A percentile compares a stretch with the other conserved stretches of the same genome.
Evolutionary conservation across 2,888 invertebrate species (phyloP).

Genomic region (Sepioteuthis lessoniana): DNA sequence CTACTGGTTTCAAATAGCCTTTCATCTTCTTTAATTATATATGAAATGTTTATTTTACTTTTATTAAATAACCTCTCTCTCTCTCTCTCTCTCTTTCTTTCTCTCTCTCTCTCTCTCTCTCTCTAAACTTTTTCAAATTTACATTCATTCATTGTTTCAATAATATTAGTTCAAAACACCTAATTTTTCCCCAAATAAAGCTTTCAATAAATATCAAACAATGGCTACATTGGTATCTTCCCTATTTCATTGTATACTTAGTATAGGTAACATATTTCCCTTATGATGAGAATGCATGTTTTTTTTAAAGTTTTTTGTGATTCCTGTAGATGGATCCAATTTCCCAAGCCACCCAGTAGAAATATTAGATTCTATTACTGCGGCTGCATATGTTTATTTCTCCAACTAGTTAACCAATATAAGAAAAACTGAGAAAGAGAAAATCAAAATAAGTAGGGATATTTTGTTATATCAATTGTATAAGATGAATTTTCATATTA

Average conservation of each 20-base stretch:
- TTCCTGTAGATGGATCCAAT: not conserved
- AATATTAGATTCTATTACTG: not conserved
- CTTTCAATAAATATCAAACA: not conserved
- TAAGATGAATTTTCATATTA: not conserved
- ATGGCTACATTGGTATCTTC: not conserved
- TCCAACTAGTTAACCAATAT: not conserved
- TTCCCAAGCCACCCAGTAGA: constrained; percentile 3
- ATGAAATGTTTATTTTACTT: too few relatives aligned
- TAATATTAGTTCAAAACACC: not conserved
- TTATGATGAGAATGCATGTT: constrained; percentile 8
- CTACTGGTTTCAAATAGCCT: not conserved
- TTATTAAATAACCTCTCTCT: not conserved
- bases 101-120: constrained; percentile 1
- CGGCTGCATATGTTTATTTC: not conserved
- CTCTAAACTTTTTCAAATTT: not conserved
- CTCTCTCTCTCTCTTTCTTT: not conserved
- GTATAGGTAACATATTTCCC: not conserved
- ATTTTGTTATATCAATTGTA: not conserved
- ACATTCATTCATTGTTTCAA: not conserved
- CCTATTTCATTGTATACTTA: not conserved
- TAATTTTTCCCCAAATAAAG: not conserved
- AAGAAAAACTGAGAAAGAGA: constrained; percentile 16
- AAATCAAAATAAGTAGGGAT: not conserved
- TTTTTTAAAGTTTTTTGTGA: not conserved
- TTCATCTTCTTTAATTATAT: not conserved